Evolutionary conservation across 2,113 vertebrate genomes (phyloP).

Genomic region (Cariama cristata): DNA sequence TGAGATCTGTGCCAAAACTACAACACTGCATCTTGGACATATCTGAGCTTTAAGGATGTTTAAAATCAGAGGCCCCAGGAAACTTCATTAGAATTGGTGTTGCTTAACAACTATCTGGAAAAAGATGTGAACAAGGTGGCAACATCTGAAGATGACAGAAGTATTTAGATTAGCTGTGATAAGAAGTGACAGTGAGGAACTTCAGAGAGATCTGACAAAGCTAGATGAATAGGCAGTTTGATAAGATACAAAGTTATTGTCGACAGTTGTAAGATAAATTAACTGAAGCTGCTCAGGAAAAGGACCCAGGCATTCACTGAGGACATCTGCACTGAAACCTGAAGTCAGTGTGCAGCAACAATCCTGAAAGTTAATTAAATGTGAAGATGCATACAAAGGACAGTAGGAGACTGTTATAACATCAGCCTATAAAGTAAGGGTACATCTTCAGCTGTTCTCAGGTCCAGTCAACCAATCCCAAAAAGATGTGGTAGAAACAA

Average conservation of each 20-base stretch:
- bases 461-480: not conserved
- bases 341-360: not conserved
- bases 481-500: not conserved
- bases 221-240: constrained; percentile 45
- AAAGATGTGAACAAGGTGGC: constrained; percentile 58
- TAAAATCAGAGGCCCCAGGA: not conserved
- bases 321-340: constrained; percentile 12
- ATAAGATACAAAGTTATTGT: constrained; percentile 53
- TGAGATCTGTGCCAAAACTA: constrained; percentile 5
- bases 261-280: constrained; percentile 53
- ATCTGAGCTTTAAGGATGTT: constrained; percentile 21
- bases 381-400: not conserved
- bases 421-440: not conserved
- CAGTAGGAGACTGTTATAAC: not conserved
- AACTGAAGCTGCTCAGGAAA: constrained; percentile 34
- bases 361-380: not conserved
- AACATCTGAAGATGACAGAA: constrained; percentile 60
- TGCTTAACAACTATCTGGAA: constrained; percentile 52
- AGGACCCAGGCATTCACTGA: constrained; percentile 2
- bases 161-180: constrained; percentile 53
- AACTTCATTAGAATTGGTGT: not conserved
- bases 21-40: not conserved
- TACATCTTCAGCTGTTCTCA: not conserved
- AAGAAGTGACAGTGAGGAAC: constrained; percentile 49
- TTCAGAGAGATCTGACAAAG: constrained; percentile 50